Evolutionary conservation across 2,797 vertebrate genomes (phyloP).

Genomic region (Coregonus sp.): DNA sequence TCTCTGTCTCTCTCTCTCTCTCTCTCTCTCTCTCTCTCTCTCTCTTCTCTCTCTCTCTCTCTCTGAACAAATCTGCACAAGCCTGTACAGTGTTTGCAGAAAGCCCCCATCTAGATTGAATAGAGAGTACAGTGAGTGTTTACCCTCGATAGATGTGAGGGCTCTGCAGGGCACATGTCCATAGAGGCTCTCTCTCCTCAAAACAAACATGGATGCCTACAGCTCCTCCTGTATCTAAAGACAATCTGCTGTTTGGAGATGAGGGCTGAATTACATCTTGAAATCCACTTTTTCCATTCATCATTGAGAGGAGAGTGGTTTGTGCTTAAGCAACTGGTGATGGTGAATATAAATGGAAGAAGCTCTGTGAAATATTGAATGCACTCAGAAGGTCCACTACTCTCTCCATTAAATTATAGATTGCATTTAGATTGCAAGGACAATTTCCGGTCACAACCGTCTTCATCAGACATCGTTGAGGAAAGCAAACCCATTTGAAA

Average conservation of each 20-base stretch:
- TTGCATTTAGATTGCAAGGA: neutral
- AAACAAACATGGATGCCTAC: neutral
- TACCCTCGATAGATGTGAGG: neutral
- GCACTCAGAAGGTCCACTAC: neutral
- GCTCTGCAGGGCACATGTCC: neutral
- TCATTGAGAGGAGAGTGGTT: neutral
- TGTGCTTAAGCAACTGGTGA: neutral
- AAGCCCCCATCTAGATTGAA: neutral
- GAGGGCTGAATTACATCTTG: neutral
- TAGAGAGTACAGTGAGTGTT: too few relatives aligned
- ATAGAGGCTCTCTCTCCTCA: neutral
- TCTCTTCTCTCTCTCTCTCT: too few relatives aligned
- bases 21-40: too few relatives aligned
- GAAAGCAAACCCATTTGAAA: neutral
- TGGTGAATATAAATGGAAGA: neutral
- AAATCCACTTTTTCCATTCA: neutral
- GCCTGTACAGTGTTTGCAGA: neutral
- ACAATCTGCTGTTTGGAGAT: neutral
- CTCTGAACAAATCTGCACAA: neutral
- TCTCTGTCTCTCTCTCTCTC: too few relatives aligned
- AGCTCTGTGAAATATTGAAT: neutral
- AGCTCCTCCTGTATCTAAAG: neutral
- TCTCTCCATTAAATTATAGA: neutral
- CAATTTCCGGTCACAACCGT: neutral
- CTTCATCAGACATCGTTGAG: neutral